Percentiles rank a stretch among this genome's conserved stretches.
phyloP scores from a whole-genome alignment of 2,888 invertebrate species.

The Epistrophe grossulariae region DNA sequence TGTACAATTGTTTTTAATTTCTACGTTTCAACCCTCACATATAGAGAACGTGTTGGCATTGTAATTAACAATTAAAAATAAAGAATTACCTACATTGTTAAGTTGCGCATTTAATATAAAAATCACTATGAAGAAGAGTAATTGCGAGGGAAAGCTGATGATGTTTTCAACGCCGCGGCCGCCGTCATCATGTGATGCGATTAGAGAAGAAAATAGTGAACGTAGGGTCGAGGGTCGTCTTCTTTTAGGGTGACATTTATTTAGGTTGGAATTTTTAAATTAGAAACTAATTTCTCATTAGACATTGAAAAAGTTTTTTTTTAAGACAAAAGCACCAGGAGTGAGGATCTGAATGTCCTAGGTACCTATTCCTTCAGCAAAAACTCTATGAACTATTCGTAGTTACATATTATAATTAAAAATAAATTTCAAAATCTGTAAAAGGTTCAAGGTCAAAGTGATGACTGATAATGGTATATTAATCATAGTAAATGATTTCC shows the following conservation, averaged over 20 bases:
- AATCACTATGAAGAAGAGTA: background rate
- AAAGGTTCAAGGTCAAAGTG: constrained; percentile 24
- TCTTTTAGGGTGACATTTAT: background rate
- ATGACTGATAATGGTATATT: background rate
- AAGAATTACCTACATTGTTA: background rate
- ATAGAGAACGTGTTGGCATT: constrained; percentile 45
- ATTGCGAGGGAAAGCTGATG: background rate
- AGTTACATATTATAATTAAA: too few relatives aligned
- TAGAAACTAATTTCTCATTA: background rate
- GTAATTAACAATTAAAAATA: constrained; percentile 15
- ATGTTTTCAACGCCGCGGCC: constrained; percentile 18
- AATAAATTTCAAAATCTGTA: background rate
- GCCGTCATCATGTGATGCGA: constrained; percentile 27
- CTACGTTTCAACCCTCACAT: background rate
- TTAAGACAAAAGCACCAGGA: background rate
- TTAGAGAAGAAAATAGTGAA: background rate
- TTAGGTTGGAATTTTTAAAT: background rate
- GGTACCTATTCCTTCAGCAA: background rate
- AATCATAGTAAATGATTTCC: constrained; percentile 1
- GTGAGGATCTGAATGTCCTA: background rate
- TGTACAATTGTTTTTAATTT: background rate
- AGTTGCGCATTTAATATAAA: constrained; percentile 21
- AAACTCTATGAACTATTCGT: background rate
- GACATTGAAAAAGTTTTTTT: background rate
- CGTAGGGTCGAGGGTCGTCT: background rate